A percentile compares a stretch with the other conserved stretches of the same genome.
Conservation (phyloP, 2,113 vertebrate genomes). For the Hippocampus guttulatus region DNA sequence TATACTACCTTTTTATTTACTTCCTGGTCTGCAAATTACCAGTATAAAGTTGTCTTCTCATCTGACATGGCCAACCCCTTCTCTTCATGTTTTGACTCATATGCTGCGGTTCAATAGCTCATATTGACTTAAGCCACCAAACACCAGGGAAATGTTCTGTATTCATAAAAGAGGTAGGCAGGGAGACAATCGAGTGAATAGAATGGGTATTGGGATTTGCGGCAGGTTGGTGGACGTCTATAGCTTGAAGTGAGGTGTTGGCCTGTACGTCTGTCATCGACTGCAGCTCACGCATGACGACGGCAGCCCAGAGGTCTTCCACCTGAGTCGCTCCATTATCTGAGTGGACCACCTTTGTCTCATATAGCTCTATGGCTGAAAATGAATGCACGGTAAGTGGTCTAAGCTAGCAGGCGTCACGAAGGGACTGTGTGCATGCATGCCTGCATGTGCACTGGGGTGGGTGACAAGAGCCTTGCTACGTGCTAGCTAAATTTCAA, state of each 20-base stretch:
- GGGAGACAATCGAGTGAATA: conserved; percentile 32
- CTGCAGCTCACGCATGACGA: conserved; percentile 55
- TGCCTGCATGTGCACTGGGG: background rate
- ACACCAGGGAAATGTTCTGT: conserved; percentile 50
- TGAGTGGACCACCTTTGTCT: conserved; percentile 48
- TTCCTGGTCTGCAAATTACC: conserved; percentile 57
- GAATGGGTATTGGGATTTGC: conserved; percentile 38
- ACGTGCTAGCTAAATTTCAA: too few relatives aligned
- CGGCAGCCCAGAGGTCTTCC: conserved; percentile 49
- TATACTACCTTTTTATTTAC: conserved; percentile 60
- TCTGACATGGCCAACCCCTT: conserved; percentile 39
- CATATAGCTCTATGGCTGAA: conserved; percentile 32
- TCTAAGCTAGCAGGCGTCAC: conserved; percentile 22
- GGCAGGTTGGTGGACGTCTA: conserved; percentile 17
- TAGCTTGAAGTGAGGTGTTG: conserved; percentile 22
- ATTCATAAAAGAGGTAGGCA: conserved; percentile 49
- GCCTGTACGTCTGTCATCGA: conserved; percentile 46
- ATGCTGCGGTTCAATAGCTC: conserved; percentile 60
- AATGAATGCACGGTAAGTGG: conserved; percentile 48
- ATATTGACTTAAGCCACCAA: conserved; percentile 68
- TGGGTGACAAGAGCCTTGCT: too few relatives aligned
- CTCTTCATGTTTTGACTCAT: conserved; percentile 64
- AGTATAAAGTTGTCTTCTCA: conserved; percentile 54
- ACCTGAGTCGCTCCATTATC: conserved; percentile 54
- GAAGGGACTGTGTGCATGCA: conserved; percentile 3